Evolutionary conservation across 2,888 invertebrate species (phyloP), one percentile per base, ranked within the genome.

Genomic region (Heliconius aoede): DNA sequence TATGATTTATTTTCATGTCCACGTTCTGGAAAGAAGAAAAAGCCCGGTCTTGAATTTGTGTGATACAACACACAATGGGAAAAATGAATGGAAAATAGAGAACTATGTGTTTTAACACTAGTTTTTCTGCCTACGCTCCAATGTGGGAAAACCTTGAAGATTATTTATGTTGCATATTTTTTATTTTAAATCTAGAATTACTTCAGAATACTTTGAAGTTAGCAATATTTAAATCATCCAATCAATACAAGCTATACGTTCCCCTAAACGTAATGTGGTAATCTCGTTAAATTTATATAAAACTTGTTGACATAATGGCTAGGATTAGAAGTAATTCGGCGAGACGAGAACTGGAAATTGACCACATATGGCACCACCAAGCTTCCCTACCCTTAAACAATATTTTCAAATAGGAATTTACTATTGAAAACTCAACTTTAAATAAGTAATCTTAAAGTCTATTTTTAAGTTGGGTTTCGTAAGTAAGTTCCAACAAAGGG

Each of bases 281-380:
- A 84, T 84, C 83, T 82, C 78, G 83, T 86, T 82, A 83, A 88
- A 86, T 85, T 85, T 90, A 83, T 89, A 88, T 86, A 87, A 87
- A 90, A 90, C 89, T 65, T 89, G 89, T 89, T 89, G 87, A 84
- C 89, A 89, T 91, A 89, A 91, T 84, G 86, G 86, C 83, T 80
- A 79, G 91, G 91, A 92, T 93, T 92, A 91, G 85, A 84, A 86
- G 87, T 90, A 91, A 91, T 89, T 88, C 89, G 79, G 85, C 89
- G 88, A 84, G 86, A 87, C 89, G 87, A 85, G 85, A 83, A 78
- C 80, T 81, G 81, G 89, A 89, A 91, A 91, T 91, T 89, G 89
- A 86, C 85, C 90, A 88, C 93, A 93, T 93, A 93, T 93, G 93
- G 91, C 86, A 75, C 80, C 83, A 81, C 81, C 80, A 80, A 81